These are phyloP conservation scores for Falco punctatus DNA, from an alignment of 2,113 vertebrate genomes.

Conservation along the genomic window DNA sequence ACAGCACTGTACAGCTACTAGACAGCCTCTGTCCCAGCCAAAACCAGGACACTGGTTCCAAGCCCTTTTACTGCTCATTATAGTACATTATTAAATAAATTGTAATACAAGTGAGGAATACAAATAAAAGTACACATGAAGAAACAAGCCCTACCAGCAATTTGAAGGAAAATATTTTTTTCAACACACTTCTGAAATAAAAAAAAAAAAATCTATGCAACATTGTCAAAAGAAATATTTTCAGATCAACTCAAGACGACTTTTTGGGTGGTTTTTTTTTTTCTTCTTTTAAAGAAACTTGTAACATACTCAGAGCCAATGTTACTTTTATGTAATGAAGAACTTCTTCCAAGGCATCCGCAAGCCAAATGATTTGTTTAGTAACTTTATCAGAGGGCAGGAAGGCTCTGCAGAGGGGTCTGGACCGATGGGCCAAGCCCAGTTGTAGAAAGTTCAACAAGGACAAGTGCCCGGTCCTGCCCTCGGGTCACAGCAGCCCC, in stretches of 20 bases:
- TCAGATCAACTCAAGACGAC: background rate
- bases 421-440: fast-evolving
- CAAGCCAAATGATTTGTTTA: background rate
- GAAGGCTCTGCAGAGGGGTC: background rate
- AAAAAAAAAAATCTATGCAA: background rate
- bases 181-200: background rate
- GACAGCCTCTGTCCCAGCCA: too few relatives aligned
- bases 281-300: background rate
- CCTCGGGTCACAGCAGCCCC: background rate
- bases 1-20: too few relatives aligned
- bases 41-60: background rate
- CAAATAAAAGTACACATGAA: background rate
- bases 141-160: background rate
- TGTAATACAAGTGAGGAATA: background rate
- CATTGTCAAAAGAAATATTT: background rate
- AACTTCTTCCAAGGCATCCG: background rate
- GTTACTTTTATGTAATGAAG: background rate
- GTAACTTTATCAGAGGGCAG: background rate
- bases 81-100: background rate
- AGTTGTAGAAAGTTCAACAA: too few relatives aligned
- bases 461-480: background rate
- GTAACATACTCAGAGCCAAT: background rate
- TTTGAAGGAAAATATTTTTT: background rate
- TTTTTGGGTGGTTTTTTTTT: too few relatives aligned
- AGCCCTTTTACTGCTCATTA: background rate